Evolutionary conservation across 2,888 invertebrate species (phyloP).

Genomic region (Leptinotarsa juncta): DNA sequence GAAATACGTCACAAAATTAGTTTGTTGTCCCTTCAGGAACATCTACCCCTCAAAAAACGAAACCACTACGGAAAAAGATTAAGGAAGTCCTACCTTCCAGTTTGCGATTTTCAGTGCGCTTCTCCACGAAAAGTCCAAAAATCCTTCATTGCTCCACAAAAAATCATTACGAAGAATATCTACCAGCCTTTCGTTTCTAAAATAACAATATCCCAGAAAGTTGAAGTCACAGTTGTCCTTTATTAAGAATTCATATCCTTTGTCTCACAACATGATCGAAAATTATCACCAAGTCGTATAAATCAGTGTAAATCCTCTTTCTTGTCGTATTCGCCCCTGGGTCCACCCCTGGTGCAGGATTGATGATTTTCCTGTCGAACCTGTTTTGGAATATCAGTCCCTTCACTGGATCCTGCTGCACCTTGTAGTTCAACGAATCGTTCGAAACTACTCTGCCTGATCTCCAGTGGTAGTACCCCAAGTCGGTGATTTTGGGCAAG

Average conservation of each 20-base stretch:
- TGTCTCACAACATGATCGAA: conserved; percentile 82
- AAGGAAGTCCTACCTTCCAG: too few species aligned
- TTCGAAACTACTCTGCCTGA: conserved; percentile 77
- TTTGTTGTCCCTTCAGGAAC: too few species aligned
- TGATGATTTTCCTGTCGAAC: conserved; percentile 81
- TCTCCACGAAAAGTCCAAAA: too few species aligned
- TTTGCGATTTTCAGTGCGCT: too few species aligned
- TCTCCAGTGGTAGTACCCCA: conserved; percentile 84
- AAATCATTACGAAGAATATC: too few species aligned
- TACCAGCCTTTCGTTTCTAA: too few species aligned
- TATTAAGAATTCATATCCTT: conserved; percentile 54
- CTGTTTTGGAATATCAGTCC: conserved; percentile 85
- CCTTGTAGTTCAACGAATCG: conserved; percentile 82
- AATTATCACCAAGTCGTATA: conserved; percentile 80
- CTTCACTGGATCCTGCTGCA: conserved; percentile 76
- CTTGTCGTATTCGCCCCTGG: conserved; percentile 79
- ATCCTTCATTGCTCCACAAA: too few species aligned
- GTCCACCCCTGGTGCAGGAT: conserved; percentile 73
- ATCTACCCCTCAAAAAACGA: too few species aligned
- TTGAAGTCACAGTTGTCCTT: neutral
- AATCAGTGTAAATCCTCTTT: conserved; percentile 72
- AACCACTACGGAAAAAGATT: too few species aligned
- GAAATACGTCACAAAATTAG: too few species aligned
- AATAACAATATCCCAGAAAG: too few species aligned
- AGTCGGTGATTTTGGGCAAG: conserved; percentile 76